Percentiles rank a stretch among this genome's conserved stretches.
These are phyloP conservation scores for Nomada fabriciana DNA, from an alignment of 2,888 invertebrate genomes.

Conservation along the genomic window DNA sequence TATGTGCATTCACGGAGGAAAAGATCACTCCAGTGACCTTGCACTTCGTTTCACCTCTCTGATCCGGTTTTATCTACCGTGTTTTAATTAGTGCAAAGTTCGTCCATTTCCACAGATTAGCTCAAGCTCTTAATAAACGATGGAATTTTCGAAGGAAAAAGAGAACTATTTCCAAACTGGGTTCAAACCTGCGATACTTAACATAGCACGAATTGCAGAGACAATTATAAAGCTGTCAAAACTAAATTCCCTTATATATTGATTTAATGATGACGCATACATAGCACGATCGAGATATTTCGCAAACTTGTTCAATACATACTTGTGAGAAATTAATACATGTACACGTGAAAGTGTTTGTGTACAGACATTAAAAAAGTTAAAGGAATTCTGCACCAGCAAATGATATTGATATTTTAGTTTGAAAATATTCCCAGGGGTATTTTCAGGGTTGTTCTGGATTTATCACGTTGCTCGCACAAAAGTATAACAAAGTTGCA, in stretches of 20 bases:
- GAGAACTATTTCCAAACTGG: background rate
- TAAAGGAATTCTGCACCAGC: too few relatives aligned
- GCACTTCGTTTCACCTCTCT: conserved; percentile 20
- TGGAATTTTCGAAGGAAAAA: background rate
- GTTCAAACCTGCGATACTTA: background rate
- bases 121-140: conserved; percentile 14
- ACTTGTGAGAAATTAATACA: too few relatives aligned
- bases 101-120: background rate
- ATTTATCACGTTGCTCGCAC: too few relatives aligned
- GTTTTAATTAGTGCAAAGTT: conserved; percentile 41
- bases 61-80: conserved; percentile 30
- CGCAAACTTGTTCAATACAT: too few relatives aligned
- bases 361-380: too few relatives aligned
- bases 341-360: too few relatives aligned
- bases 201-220: background rate
- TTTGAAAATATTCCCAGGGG: too few relatives aligned
- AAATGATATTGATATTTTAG: too few relatives aligned
- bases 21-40: conserved; percentile 21
- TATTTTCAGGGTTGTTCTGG: too few relatives aligned
- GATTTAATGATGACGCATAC: too few relatives aligned
- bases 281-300: too few relatives aligned
- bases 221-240: background rate
- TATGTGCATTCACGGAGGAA: background rate
- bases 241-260: conserved; percentile 6
- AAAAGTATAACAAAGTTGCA: too few relatives aligned